These are phyloP conservation scores for Tympanoctomys barrerae DNA, from an alignment of 2,797 vertebrate species.

Conservation along the genomic window DNA sequence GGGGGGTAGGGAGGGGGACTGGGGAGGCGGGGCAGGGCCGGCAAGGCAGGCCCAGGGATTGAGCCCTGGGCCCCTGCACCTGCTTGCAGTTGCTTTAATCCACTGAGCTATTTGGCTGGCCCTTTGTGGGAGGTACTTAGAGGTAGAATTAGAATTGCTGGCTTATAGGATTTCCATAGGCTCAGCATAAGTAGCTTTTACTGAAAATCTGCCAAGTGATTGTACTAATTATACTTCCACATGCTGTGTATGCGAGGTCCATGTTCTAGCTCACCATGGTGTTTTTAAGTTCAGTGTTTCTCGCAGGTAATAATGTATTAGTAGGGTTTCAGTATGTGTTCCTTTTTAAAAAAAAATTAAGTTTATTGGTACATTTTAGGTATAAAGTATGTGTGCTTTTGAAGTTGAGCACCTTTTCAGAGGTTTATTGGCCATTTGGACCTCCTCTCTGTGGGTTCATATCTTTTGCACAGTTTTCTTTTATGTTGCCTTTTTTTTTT, in stretches of 20 bases:
- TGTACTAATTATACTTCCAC: neutral
- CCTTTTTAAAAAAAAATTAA: neutral
- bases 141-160: neutral
- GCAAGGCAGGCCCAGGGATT: too few relatives aligned
- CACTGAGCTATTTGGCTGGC: too few relatives aligned
- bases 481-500: neutral
- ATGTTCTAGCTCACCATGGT: neutral
- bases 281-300: conserved; percentile 48
- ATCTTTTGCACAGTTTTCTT: neutral
- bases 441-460: neutral
- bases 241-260: neutral
- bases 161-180: neutral
- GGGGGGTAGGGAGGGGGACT: too few relatives aligned
- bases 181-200: neutral
- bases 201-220: neutral
- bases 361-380: neutral
- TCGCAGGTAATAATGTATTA: neutral
- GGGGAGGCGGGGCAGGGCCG: too few relatives aligned
- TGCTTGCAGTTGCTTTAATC: too few relatives aligned
- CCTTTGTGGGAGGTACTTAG: neutral
- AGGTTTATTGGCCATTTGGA: neutral
- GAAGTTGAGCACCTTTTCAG: neutral
- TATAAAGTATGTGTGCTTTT: neutral
- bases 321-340: neutral
- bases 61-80: too few relatives aligned